Evolutionary conservation across 2,797 vertebrate species (phyloP), one percentile per base, ranked within the genome.

Genomic region (Bucorvus abyssinicus): DNA sequence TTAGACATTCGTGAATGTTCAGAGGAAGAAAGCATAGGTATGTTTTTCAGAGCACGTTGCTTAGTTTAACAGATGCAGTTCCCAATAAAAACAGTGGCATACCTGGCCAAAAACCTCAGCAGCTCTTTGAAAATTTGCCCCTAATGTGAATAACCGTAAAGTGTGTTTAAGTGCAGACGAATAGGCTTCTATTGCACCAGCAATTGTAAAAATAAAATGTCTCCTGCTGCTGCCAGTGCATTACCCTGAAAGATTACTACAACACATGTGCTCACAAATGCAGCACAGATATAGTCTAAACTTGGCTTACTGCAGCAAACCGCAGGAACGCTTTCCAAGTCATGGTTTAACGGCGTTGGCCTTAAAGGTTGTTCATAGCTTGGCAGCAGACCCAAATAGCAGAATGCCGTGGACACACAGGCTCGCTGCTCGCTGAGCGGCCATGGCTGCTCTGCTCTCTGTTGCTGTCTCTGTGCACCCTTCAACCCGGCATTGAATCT

Each of bases 161-260:
- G 74, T 38, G 63, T 78, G 84, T 84, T 93, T 78, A 94, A 96
- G 94, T 93, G 91, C 89, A 93, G 91, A 89, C 6, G 67, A 97
- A 90, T 71, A 32, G 27, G 36, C 91, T 95, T 97, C 95, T 96
- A 84, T 70, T 90, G 92, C 71, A 86, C 88, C 61, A 94, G 90
- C 71, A 96, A 88, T 71, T 93, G 94, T 97, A 97, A 97, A 98
- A 98, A 97, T 96, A 96, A 97, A 97, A 96, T 61, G 90, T 97
- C 91, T 95, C 92, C 87, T 18, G 24, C 81, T 42, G 90, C 91
- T 97, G 97, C 97, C 97, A 97, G 84, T 84, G 96, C 96, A 95
- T 97, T 97, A 96, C 96, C 93, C 97, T 94, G 92, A 71, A 95
- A 97, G 97, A 98, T 97, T 93, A 80, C 95, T 97, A 63, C 93